Evolutionary conservation across 2,888 invertebrate species (phyloP).

Genomic region (Platerodrilus igneus): DNA sequence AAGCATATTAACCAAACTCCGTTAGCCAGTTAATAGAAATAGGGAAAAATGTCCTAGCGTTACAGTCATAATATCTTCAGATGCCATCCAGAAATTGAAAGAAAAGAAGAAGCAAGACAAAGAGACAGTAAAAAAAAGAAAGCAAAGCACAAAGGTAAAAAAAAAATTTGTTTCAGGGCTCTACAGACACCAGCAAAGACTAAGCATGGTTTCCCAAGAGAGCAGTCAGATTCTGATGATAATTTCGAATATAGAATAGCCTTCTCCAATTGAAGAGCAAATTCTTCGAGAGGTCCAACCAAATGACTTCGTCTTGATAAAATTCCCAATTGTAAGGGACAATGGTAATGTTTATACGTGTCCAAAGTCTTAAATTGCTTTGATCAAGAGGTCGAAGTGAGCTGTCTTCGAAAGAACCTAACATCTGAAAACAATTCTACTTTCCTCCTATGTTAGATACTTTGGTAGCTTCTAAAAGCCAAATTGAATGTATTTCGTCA

Average conservation of each 20-base stretch:
- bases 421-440: too few species aligned
- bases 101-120: constrained; percentile 3
- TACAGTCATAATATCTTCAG: too few species aligned
- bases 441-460: too few species aligned
- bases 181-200: constrained; percentile 2
- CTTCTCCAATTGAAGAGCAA: constrained; percentile 1
- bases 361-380: constrained; percentile 1
- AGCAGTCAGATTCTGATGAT: neutral
- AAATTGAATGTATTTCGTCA: too few species aligned
- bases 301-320: too few species aligned
- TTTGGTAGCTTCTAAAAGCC: too few species aligned
- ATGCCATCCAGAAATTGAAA: constrained; percentile 1
- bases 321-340: neutral
- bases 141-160: too few species aligned
- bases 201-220: constrained; percentile 1
- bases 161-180: too few species aligned
- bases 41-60: neutral
- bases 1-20: constrained; percentile 4
- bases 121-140: constrained; percentile 1
- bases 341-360: neutral
- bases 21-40: neutral
- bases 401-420: too few species aligned
- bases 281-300: too few species aligned
- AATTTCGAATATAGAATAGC: too few species aligned
- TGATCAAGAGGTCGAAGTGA: too few species aligned